Conservation (phyloP, 2,797 vertebrate genomes). For the Chaunax sp. region DNA sequence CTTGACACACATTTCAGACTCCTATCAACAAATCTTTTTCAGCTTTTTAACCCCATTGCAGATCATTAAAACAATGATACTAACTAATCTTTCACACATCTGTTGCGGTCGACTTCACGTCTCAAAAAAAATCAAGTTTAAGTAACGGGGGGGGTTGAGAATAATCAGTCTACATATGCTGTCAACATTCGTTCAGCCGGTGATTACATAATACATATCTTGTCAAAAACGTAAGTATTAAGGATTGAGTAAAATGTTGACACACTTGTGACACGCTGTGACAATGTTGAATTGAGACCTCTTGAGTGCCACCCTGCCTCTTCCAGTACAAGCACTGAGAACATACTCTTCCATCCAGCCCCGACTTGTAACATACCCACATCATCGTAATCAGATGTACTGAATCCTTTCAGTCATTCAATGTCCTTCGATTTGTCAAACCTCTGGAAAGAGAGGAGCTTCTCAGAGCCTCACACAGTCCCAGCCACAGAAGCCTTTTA, state of each 20-base stretch:
- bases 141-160: slow-evolving; percentile 41
- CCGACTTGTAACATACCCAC: slow-evolving; percentile 35
- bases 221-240: slow-evolving; percentile 31
- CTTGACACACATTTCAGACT: slow-evolving; percentile 19
- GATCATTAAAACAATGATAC: slow-evolving; percentile 13
- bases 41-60: neutral
- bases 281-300: slow-evolving; percentile 36
- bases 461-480: slow-evolving; percentile 55
- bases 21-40: neutral
- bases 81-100: slow-evolving; percentile 27
- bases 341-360: slow-evolving; percentile 32
- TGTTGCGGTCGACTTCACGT: slow-evolving; percentile 24
- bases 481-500: slow-evolving; percentile 50
- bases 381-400: slow-evolving; percentile 37
- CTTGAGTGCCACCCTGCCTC: slow-evolving; percentile 24
- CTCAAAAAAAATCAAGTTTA: slow-evolving; percentile 35
- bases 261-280: slow-evolving; percentile 32
- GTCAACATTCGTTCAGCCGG: slow-evolving; percentile 34
- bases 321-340: slow-evolving; percentile 17
- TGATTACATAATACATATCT: slow-evolving; percentile 20
- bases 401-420: slow-evolving; percentile 45
- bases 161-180: slow-evolving; percentile 43
- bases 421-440: slow-evolving; percentile 58
- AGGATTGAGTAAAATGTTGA: slow-evolving; percentile 18
- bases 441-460: slow-evolving; percentile 51